Percentiles rank a stretch among this genome's conserved stretches.
phyloP scores from a whole-genome alignment of 1,140 invertebrate species.

The Varroa destructor region DNA sequence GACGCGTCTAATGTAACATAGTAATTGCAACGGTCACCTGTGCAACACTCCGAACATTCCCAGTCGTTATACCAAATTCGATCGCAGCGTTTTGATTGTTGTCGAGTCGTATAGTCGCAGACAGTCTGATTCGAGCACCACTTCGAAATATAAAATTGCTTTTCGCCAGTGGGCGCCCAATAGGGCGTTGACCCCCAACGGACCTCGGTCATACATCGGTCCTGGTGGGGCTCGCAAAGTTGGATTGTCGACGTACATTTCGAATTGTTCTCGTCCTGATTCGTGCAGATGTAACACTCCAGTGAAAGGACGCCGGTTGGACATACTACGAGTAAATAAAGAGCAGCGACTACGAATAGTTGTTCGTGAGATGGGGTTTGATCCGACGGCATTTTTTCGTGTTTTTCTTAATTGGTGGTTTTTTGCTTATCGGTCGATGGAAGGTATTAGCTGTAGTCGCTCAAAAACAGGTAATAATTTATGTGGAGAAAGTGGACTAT shows the following conservation, averaged over 20 bases:
- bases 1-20: slow-evolving; percentile 73
- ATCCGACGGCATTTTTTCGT: too few relatives aligned
- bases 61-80: slow-evolving; percentile 96
- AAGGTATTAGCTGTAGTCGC: too few relatives aligned
- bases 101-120: slow-evolving; percentile 55
- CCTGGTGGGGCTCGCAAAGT: slow-evolving; percentile 70
- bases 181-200: slow-evolving; percentile 82
- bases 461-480: too few relatives aligned
- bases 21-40: slow-evolving; percentile 90
- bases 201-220: slow-evolving; percentile 74
- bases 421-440: too few relatives aligned
- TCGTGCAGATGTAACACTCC: slow-evolving; percentile 86
- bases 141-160: slow-evolving; percentile 89
- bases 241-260: slow-evolving; percentile 85
- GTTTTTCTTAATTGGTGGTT: too few relatives aligned
- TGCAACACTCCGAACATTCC: slow-evolving; percentile 91
- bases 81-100: slow-evolving; percentile 64
- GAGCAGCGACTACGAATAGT: too few relatives aligned
- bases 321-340: too few relatives aligned
- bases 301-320: slow-evolving; percentile 39
- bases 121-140: slow-evolving; percentile 50
- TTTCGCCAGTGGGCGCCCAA: slow-evolving; percentile 78
- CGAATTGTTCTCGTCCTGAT: slow-evolving; percentile 78
- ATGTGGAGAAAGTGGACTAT: too few relatives aligned
- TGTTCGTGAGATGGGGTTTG: too few relatives aligned